Evolutionary conservation across 1,140 invertebrate genomes (phyloP), one percentile per base, ranked within the genome.

Genomic region (Hylyphantes graminicola): DNA sequence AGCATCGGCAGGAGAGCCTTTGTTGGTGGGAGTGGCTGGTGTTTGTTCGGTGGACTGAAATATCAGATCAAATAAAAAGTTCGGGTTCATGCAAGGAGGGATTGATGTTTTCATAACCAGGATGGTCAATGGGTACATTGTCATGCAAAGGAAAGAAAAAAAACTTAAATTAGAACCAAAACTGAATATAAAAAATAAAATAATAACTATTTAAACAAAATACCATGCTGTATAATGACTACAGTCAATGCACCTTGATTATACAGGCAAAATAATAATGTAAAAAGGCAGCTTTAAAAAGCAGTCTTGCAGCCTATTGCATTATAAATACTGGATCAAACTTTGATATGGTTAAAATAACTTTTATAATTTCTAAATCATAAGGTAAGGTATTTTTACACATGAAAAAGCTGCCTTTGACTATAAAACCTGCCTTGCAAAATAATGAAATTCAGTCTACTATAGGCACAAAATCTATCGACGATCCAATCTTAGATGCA

Each of bases 111-210:
- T 81, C 79, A 63, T 68, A 68, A 80, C 50, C 77, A 80, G 79
- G 48, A 63, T 54, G 55, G 65, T 72, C 68, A 65, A 53, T 73
- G 53, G 72, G 68, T 67, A 51, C 55, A 63, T 53, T 73, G 59
- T 55, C 72, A 83, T 83, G 72, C 72, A 83, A 81, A 83, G 80
- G 63, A 74, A 82, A n/a, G 64, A 83, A 74, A 80, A 72, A 77
- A 51, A 72, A 84, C 8, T 17, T 48, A 76, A 68, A 83, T 83
- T 83, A 83, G 70, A 82, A 75, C 48, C 57, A 74, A 73, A 83
- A 83, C 17, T 50, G 53, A 81, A 51, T 50, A 8, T 17, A 73
- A 73, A 72, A 55, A 59, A 57, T 15, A 74, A n/a, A 12, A 57
- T 59, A 51, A 74, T 21, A 57, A 5, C 19, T 21, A 57, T 11